Conservation (phyloP, 2,113 vertebrate genomes). For the Chrysochloris asiatica region DNA sequence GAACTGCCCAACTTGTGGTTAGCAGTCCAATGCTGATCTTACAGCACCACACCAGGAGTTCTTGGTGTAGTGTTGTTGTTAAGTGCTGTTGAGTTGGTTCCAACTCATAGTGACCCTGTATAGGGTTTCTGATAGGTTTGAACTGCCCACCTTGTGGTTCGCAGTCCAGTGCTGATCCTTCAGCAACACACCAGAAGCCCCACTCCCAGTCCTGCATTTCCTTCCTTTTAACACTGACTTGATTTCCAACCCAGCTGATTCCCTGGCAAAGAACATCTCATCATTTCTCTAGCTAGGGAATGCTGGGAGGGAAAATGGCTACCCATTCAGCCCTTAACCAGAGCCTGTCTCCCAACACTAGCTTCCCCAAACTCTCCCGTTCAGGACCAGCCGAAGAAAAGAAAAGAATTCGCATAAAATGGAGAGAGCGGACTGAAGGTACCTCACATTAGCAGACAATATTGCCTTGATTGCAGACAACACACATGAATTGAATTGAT, state of each 20-base stretch:
- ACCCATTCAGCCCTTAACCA: not conserved
- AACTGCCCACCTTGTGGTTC: too few relatives aligned
- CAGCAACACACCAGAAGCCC: too few relatives aligned
- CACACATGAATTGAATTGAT: slow-evolving; percentile 75
- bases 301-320: slow-evolving; percentile 37
- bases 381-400: slow-evolving; percentile 24
- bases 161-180: too few relatives aligned
- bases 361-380: slow-evolving; percentile 28
- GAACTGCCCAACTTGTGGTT: too few relatives aligned
- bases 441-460: slow-evolving; percentile 69
- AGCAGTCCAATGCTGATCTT: too few relatives aligned
- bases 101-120: too few relatives aligned
- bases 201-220: not conserved
- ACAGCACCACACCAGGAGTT: too few relatives aligned
- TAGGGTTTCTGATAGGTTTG: too few relatives aligned
- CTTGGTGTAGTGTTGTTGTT: too few relatives aligned
- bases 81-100: too few relatives aligned
- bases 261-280: slow-evolving; percentile 27
- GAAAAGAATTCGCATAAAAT: slow-evolving; percentile 52
- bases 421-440: slow-evolving; percentile 48
- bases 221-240: not conserved
- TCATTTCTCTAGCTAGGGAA: not conserved
- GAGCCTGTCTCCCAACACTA: not conserved
- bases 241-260: not conserved
- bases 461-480: slow-evolving; percentile 74